Conservation (phyloP, 2,113 vertebrate species). For the Eonycteris spelaea region DNA sequence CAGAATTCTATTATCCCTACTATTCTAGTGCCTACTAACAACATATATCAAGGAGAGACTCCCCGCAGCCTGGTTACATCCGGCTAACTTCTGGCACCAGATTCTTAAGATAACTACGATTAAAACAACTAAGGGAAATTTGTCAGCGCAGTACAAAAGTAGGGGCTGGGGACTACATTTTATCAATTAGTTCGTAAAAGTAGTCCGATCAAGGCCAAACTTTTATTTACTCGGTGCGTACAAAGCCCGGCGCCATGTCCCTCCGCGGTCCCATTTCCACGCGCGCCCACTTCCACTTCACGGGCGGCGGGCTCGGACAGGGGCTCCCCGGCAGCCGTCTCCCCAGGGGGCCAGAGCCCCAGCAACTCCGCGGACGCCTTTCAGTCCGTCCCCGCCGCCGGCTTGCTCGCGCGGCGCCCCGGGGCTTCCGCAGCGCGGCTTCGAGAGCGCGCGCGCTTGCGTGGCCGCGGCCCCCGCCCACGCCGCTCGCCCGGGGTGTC, state of each 20-base stretch:
- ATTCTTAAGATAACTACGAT: background rate
- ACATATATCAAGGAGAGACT: background rate
- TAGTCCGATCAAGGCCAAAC: background rate
- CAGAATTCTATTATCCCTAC: no score
- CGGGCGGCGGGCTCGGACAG: background rate
- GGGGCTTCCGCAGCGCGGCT: background rate
- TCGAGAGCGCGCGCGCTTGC: background rate
- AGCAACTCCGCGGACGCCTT: accelerated
- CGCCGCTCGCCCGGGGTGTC: background rate
- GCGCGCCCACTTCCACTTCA: background rate
- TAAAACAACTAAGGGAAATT: background rate
- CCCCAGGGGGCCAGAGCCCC: background rate
- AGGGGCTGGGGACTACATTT: background rate
- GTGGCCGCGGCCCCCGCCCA: background rate
- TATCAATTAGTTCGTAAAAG: background rate
- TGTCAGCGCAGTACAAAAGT: background rate
- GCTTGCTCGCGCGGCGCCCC: no score
- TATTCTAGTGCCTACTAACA: background rate
- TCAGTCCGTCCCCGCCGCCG: no score
- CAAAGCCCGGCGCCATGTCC: background rate
- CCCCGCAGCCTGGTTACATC: background rate
- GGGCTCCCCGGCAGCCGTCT: background rate
- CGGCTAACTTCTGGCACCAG: background rate
- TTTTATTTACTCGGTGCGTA: background rate
- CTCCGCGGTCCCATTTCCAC: background rate